phyloP scores from a whole-genome alignment of 1,140 invertebrate genomes.

The Idris sp. region DNA sequence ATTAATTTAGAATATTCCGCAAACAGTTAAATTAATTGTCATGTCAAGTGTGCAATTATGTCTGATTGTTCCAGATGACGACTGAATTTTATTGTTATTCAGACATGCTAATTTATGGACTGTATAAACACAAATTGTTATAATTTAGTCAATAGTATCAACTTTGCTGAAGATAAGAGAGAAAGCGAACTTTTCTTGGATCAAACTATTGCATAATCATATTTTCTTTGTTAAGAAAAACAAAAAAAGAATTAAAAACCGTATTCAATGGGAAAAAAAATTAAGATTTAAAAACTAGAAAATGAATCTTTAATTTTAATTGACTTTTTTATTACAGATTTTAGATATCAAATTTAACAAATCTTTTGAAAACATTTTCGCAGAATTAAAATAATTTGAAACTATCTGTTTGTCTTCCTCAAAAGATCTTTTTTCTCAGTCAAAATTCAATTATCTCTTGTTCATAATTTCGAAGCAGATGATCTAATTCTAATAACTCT shows the following conservation, averaged over 20 bases:
- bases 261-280: no score
- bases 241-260: no score
- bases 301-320: no score
- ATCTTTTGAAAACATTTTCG: no score
- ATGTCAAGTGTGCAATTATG: constrained; percentile 18
- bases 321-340: no score
- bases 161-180: constrained; percentile 14
- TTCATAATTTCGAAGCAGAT: constrained; percentile 1
- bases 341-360: no score
- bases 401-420: no score
- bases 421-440: no score
- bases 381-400: no score
- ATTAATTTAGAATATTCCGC: constrained; percentile 26
- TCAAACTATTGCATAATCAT: constrained; percentile 1
- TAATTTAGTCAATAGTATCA: constrained; percentile 34
- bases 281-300: no score
- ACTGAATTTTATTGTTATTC: constrained; percentile 25
- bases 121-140: constrained; percentile 43
- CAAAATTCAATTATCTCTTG: not conserved
- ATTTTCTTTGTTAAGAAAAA: constrained; percentile 10
- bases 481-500: constrained; percentile 14
- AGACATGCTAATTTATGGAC: constrained; percentile 42
- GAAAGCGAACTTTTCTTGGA: constrained; percentile 5
- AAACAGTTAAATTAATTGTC: constrained; percentile 18
- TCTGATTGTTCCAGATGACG: constrained; percentile 34